Evolutionary conservation across 2,888 invertebrate species (phyloP).

Genomic region (Muscina levida): DNA sequence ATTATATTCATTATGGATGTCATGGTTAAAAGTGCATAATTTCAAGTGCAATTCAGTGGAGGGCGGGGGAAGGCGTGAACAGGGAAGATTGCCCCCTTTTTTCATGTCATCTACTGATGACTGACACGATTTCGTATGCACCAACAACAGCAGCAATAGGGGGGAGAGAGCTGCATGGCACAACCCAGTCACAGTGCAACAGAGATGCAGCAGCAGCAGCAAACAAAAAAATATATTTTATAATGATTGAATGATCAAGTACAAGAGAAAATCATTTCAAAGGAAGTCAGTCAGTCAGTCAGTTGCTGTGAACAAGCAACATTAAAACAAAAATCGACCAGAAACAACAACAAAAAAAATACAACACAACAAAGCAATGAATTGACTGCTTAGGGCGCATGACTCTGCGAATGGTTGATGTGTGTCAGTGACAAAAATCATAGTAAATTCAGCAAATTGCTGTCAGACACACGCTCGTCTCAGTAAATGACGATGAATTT

Average conservation of each 20-base stretch:
- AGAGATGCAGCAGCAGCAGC: background rate
- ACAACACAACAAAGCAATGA: background rate
- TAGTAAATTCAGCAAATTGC: constrained; percentile 2
- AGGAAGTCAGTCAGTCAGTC: constrained; percentile 19
- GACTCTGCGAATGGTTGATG: background rate
- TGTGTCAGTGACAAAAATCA: background rate
- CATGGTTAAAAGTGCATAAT: constrained; percentile 59
- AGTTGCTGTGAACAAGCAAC: background rate
- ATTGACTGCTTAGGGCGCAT: constrained; percentile 12
- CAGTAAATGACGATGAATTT: too few relatives aligned
- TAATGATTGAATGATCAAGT: constrained; percentile 19
- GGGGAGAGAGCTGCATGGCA: background rate
- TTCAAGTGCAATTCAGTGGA: constrained; percentile 56
- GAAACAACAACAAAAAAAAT: too few relatives aligned
- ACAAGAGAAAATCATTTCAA: constrained; percentile 27
- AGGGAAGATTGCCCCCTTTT: background rate
- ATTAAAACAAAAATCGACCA: background rate
- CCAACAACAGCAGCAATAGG: background rate
- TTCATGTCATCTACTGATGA: background rate
- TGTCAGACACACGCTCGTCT: too few relatives aligned
- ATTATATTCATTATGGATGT: constrained; percentile 15
- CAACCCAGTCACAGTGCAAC: background rate
- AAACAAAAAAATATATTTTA: background rate
- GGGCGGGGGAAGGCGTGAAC: background rate
- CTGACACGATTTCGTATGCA: background rate